Percentiles rank a stretch among this genome's conserved stretches.
These are phyloP conservation scores for Corythoichthys haematopterus DNA, from an alignment of 2,113 vertebrate species.

Conservation along the genomic window DNA sequence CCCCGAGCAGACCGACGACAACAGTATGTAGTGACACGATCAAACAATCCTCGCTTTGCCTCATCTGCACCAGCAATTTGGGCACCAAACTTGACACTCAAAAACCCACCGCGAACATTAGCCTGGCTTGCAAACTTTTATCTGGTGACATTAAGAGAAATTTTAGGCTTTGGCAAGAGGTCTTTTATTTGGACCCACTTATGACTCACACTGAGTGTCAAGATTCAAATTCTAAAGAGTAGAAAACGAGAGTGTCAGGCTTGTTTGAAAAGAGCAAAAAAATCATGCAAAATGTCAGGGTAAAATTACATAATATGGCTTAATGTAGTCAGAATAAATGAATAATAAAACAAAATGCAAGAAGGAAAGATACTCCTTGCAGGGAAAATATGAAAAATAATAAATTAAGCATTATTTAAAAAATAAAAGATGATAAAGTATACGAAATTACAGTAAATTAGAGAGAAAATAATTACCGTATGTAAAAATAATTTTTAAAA, in stretches of 20 bases:
- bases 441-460: background rate
- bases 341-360: background rate
- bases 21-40: conserved; percentile 72
- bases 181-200: conserved; percentile 8
- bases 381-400: background rate
- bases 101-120: background rate
- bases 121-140: conserved; percentile 1
- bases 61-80: background rate
- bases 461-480: background rate
- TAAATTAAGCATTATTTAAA: background rate
- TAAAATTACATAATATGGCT: background rate
- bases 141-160: conserved; percentile 8
- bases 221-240: background rate
- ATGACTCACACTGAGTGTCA: conserved; percentile 12
- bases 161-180: background rate
- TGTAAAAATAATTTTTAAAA: background rate
- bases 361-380: background rate
- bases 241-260: background rate
- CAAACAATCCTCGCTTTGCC: background rate
- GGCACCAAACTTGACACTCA: conserved; percentile 4
- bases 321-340: background rate
- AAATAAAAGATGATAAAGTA: background rate
- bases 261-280: background rate
- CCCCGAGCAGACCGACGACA: conserved; percentile 87
- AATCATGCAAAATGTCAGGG: background rate